Evolutionary conservation across 2,113 vertebrate species (phyloP).

Genomic region (Protobothrops flavoviridis): DNA sequence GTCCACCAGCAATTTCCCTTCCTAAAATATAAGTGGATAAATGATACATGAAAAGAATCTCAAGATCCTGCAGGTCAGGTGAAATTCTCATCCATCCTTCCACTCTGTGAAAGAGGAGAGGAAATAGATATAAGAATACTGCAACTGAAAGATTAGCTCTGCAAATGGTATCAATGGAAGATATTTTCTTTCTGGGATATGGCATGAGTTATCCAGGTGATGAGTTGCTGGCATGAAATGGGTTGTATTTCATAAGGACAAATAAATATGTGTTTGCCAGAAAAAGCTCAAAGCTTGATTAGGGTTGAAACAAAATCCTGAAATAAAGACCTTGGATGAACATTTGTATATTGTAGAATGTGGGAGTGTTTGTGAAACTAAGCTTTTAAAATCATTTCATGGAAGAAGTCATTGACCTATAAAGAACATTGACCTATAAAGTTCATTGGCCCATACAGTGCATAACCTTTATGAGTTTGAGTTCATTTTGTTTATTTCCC

Average conservation of each 20-base stretch:
- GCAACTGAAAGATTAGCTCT: neutral
- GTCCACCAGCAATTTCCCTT: neutral
- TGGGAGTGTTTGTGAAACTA: neutral
- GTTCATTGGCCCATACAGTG: neutral
- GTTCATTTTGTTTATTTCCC: neutral
- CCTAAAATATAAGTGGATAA: neutral
- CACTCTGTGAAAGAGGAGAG: neutral
- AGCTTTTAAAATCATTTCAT: neutral
- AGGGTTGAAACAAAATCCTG: neutral
- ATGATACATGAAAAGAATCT: neutral
- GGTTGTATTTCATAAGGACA: neutral
- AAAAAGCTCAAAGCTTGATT: neutral
- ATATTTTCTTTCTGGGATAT: neutral
- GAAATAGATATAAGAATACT: neutral
- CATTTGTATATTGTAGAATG: neutral
- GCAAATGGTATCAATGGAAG: neutral
- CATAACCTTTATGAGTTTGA: neutral
- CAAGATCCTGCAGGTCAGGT: neutral
- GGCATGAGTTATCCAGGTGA: neutral
- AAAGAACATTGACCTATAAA: neutral
- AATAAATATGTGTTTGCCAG: neutral
- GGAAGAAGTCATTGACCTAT: neutral
- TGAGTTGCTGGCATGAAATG: neutral
- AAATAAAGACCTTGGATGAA: neutral
- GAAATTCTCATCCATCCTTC: neutral